Evolutionary conservation across 2,797 vertebrate genomes (phyloP).

Genomic region (Anguilla marmorata): DNA sequence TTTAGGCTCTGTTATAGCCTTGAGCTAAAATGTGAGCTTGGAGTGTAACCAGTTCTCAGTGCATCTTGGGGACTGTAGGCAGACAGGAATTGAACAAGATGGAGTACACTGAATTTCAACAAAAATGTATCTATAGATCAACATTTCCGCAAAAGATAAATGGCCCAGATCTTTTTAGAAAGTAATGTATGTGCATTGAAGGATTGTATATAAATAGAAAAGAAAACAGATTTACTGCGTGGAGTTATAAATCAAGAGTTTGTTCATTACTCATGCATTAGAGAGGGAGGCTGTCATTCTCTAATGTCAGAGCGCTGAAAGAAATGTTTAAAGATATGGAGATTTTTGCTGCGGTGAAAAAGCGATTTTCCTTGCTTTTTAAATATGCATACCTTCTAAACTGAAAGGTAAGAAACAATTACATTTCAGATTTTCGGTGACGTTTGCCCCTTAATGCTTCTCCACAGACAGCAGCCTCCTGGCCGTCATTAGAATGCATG

Average conservation of each 20-base stretch:
- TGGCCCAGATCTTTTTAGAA: not conserved
- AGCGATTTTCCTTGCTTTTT: not conserved
- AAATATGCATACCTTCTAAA: not conserved
- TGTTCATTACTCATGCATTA: not conserved
- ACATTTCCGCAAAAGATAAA: not conserved
- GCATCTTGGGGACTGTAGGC: not conserved
- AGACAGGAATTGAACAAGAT: not conserved
- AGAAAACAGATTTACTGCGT: not conserved
- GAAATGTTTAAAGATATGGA: not conserved
- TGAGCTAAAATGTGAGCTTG: not conserved
- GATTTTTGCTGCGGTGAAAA: not conserved
- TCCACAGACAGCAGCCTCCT: not conserved
- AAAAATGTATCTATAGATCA: not conserved
- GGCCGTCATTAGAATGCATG: slow-evolving; percentile 10
- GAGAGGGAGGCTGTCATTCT: not conserved
- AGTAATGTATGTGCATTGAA: not conserved
- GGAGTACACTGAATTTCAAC: not conserved
- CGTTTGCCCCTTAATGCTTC: not conserved
- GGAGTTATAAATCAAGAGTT: slow-evolving; percentile 7
- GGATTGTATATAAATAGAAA: not conserved
- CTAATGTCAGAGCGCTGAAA: not conserved
- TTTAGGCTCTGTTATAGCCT: not conserved
- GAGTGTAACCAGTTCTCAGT: not conserved
- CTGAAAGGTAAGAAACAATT: not conserved
- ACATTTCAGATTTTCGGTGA: not conserved